These are phyloP conservation scores for Diuraphis noxia DNA, from an alignment of 1,140 invertebrate genomes.

Conservation along the genomic window DNA sequence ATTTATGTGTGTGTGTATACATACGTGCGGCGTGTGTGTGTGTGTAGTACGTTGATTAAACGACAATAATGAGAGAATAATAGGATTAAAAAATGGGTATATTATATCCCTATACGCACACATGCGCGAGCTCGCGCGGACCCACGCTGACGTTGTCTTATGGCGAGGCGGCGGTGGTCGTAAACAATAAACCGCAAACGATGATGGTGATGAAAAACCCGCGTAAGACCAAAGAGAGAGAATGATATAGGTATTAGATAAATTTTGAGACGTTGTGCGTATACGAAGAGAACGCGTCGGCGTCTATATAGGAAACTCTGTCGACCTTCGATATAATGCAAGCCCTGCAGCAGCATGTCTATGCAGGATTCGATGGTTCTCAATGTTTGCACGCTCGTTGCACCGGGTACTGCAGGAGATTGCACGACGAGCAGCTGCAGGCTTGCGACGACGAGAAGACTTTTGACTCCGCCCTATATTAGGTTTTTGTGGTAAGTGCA, in stretches of 20 bases:
- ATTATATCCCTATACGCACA: not conserved
- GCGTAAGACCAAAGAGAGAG: not conserved
- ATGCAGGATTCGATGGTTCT: not conserved
- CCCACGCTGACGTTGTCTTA: constrained; percentile 54
- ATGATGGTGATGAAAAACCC: constrained; percentile 23
- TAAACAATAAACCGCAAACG: constrained; percentile 52
- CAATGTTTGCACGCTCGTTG: not conserved
- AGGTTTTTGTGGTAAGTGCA: not conserved
- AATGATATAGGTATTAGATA: not conserved
- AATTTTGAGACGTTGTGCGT: not conserved
- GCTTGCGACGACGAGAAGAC: not conserved
- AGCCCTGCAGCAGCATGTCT: not conserved
- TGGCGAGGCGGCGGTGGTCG: not conserved
- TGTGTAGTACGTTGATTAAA: constrained; percentile 48
- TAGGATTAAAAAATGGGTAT: constrained; percentile 54
- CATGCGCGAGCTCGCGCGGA: constrained; percentile 13
- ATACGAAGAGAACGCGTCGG: not conserved
- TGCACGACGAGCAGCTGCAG: not conserved
- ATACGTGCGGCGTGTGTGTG: not conserved
- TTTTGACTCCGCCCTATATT: not conserved
- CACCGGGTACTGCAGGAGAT: not conserved
- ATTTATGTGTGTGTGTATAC: not conserved
- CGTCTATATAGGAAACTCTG: not conserved
- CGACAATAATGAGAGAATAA: constrained; percentile 54
- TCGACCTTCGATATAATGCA: not conserved